Evolutionary conservation across 2,797 vertebrate genomes (phyloP).

Genomic region (Tinamus major): DNA sequence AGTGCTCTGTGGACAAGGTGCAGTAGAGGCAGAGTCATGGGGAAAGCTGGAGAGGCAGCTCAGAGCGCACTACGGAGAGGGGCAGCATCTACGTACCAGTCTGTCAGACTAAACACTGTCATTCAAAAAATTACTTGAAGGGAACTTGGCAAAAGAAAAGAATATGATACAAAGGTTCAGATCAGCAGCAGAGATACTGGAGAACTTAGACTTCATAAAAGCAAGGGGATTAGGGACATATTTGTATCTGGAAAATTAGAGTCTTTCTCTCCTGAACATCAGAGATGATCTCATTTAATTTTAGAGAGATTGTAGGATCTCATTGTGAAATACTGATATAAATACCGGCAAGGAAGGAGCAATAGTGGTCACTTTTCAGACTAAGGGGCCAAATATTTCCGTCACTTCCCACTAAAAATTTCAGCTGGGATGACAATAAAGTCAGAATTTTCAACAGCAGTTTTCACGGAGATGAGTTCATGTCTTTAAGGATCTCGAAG

Average conservation of each 20-base stretch:
- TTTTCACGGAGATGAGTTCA: neutral
- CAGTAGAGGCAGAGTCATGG: neutral
- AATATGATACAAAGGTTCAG: neutral
- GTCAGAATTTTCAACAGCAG: neutral
- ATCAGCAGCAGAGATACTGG: neutral
- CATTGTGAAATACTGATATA: neutral
- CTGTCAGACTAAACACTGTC: neutral
- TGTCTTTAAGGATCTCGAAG: neutral
- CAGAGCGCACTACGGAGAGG: neutral
- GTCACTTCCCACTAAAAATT: neutral
- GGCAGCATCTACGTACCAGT: neutral
- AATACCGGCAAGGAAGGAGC: neutral
- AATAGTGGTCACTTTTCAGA: neutral
- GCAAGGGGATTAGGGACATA: neutral
- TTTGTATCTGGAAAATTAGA: conserved; percentile 1
- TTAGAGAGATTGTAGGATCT: neutral
- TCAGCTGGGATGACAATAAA: neutral
- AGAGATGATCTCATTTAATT: conserved; percentile 21
- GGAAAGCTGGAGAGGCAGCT: neutral
- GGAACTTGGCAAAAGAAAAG: neutral
- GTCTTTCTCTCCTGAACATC: neutral
- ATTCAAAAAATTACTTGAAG: conserved; percentile 2
- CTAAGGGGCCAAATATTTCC: neutral
- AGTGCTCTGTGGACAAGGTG: neutral
- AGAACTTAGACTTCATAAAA: conserved; percentile 17